These are phyloP conservation scores for Mayetiola destructor DNA, from an alignment of 2,888 invertebrate genomes.

Conservation along the genomic window DNA sequence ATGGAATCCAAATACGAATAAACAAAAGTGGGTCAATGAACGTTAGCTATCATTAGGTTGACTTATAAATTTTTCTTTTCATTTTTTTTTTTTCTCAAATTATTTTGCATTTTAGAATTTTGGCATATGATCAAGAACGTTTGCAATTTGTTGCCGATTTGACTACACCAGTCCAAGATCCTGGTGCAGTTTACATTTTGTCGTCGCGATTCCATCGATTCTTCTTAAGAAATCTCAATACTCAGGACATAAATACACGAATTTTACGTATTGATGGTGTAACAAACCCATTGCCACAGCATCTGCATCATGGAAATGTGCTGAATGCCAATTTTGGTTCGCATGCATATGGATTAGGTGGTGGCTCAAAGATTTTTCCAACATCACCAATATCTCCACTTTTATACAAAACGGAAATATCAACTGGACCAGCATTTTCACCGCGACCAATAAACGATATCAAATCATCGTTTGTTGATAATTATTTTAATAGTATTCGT, in stretches of 20 bases:
- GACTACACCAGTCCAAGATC: constrained; percentile 50
- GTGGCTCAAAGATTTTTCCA: not conserved
- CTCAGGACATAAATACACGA: constrained; percentile 56
- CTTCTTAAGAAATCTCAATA: constrained; percentile 52
- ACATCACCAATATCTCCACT: not conserved
- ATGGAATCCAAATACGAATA: constrained; percentile 60
- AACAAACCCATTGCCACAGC: not conserved
- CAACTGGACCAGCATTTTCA: not conserved
- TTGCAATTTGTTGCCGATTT: constrained; percentile 70
- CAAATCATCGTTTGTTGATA: constrained; percentile 3
- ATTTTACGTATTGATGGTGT: constrained; percentile 43
- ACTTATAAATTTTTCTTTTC: not conserved
- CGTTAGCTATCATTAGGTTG: not conserved
- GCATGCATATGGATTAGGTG: not conserved
- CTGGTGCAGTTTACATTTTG: constrained; percentile 56
- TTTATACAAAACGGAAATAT: not conserved
- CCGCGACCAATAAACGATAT: not conserved
- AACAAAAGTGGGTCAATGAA: constrained; percentile 37
- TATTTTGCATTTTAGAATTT: constrained; percentile 37
- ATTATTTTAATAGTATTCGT: constrained; percentile 25
- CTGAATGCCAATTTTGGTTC: not conserved
- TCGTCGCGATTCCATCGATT: constrained; percentile 68
- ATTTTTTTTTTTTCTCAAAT: not conserved
- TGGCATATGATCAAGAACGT: constrained; percentile 54
- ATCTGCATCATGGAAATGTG: not conserved